Percentiles rank a stretch among this genome's conserved stretches.
Evolutionary conservation across 64 coral and sea anemone species (phyloP).

Genomic region (Acropora tenuis): DNA sequence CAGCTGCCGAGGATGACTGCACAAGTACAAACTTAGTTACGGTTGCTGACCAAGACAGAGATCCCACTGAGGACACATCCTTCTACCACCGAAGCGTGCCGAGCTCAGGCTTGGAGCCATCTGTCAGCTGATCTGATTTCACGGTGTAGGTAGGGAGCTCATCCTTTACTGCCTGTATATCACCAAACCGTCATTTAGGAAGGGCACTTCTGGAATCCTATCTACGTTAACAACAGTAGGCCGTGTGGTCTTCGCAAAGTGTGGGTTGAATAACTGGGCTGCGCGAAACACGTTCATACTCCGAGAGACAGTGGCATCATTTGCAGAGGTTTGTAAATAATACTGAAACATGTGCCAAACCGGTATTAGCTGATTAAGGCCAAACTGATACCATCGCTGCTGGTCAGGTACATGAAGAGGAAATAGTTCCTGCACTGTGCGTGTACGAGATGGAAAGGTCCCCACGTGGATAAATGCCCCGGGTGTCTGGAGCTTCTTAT

Average conservation of each 20-base stretch:
- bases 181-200: not conserved
- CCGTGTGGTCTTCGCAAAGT: not conserved
- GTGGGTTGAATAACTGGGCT: conserved; percentile 54
- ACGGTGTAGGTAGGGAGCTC: not conserved
- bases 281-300: conserved; percentile 55
- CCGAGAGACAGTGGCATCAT: conserved; percentile 27
- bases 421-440: conserved; percentile 23
- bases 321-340: conserved; percentile 32
- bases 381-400: conserved; percentile 36
- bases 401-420: conserved; percentile 15
- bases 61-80: not conserved
- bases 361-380: not conserved
- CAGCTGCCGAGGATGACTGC: not conserved
- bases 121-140: not conserved
- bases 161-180: not conserved
- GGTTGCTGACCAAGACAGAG: not conserved
- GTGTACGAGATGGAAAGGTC: conserved; percentile 25
- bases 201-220: conserved; percentile 23
- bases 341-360: conserved; percentile 40
- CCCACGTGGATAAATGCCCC: conserved; percentile 14
- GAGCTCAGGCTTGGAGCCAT: not conserved
- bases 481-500: conserved; percentile 14
- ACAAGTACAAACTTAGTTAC: not conserved
- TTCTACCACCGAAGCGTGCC: not conserved
- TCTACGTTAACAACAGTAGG: conserved; percentile 40